Evolutionary conservation across 1,140 invertebrate species (phyloP).

Genomic region (Dinoponera quadriceps): DNA sequence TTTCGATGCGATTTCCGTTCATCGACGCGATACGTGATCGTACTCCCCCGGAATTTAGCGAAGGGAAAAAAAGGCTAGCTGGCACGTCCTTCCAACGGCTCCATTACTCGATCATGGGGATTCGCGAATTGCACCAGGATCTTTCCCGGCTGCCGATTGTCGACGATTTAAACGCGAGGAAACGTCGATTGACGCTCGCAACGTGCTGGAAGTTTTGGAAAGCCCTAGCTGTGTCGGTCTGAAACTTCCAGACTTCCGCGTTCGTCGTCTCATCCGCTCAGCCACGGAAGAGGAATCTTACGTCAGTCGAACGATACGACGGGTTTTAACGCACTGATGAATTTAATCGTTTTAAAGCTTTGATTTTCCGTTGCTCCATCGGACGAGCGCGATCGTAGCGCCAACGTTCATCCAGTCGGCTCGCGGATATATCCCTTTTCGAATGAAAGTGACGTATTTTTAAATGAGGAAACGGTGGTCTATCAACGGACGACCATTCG

Average conservation of each 20-base stretch:
- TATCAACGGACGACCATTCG: neutral
- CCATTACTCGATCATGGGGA: slow-evolving; percentile 3
- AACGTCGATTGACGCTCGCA: neutral
- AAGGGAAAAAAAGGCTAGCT: slow-evolving; percentile 62
- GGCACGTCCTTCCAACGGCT: slow-evolving; percentile 35
- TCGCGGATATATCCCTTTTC: slow-evolving; percentile 21
- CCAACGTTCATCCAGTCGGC: neutral
- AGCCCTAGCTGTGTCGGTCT: slow-evolving; percentile 22
- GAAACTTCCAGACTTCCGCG: slow-evolving; percentile 26
- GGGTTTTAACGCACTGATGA: neutral
- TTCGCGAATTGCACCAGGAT: slow-evolving; percentile 49
- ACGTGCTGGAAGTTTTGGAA: slow-evolving; percentile 55
- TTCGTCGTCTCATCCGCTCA: neutral
- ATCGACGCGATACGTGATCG: neutral
- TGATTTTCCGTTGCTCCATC: neutral
- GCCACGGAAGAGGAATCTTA: neutral
- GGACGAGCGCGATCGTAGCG: neutral
- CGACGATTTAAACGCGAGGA: neutral
- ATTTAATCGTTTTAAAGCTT: slow-evolving; percentile 10
- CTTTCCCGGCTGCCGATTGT: neutral
- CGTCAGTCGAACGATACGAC: neutral
- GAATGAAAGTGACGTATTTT: slow-evolving; percentile 8
- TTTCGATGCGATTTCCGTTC: slow-evolving; percentile 38
- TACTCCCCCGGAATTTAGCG: neutral
- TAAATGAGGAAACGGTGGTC: neutral